Evolutionary conservation across 2,888 invertebrate genomes (phyloP), one percentile per base, ranked within the genome.

Genomic region (Polydrusus tereticollis): DNA sequence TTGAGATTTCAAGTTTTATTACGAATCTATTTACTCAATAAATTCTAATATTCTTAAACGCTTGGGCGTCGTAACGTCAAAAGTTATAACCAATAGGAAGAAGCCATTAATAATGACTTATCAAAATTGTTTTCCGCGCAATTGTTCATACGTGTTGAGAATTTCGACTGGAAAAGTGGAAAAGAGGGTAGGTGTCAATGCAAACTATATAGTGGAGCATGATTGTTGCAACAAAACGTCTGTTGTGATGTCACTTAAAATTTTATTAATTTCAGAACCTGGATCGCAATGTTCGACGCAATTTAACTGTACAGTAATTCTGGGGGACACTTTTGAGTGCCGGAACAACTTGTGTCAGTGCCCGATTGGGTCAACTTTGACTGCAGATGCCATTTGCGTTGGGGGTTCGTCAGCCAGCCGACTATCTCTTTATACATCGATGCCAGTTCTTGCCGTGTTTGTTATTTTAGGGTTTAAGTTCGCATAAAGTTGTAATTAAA

Each of bases 301-400:
- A 36, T 29, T 59, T 6, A 75, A 80, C 16, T 81, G 81, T 68
- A 77, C 78, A 0, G 38, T 69, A 20, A 76, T 77, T 10, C 59
- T 79, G 38, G 78, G 78, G 43, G 75, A 77, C 6, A 73, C 75
- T 21, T 77, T 79, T 36, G 64, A 74, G 60, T 81, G 81, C 70
- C 75, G 80, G 52, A 81, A 80, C 36, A 78, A 75, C 64, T 66
- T 75, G 60, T 81, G 81, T 62, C 79, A 80, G 59, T 81, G 80
- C 69, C 72, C 76, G 8, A 74, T 79, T 2, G 75, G 75, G 14
- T 12, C 69, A 20, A 73, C 21, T 8, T 62, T 76, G 6, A 75
- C 41, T 38, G 1, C 16, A 72, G 7, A 77, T 41, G 74, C 74
- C 6, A 74, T 66, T 45, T 78, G 77, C 29, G 60, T 66, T 4